Conservation (phyloP, 2,888 invertebrate genomes). For the Drosophila antonietae region DNA sequence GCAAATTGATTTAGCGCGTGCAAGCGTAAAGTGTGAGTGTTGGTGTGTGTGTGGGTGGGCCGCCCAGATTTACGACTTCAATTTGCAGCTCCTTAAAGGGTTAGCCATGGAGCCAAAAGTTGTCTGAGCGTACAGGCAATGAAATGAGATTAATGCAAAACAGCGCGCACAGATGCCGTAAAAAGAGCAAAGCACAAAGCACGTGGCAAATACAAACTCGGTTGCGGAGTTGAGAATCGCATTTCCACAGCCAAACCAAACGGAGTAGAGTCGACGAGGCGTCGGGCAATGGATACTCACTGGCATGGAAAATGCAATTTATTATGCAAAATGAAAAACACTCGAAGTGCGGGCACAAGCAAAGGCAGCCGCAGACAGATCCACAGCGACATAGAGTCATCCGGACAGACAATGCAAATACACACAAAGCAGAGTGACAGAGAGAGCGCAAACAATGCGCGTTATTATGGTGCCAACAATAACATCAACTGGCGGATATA, state of each 20-base stretch:
- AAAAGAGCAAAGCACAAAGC: conserved; percentile 49
- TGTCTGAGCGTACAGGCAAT: conserved; percentile 52
- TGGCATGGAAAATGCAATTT: conserved; percentile 81
- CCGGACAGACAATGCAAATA: conserved; percentile 22
- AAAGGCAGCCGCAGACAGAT: conserved; percentile 47
- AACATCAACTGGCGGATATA: conserved; percentile 75
- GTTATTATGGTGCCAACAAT: conserved; percentile 75
- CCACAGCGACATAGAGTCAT: conserved; percentile 60
- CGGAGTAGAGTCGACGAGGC: conserved; percentile 9
- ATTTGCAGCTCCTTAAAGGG: conserved; percentile 16
- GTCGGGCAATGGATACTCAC: conserved; percentile 41
- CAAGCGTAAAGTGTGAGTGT: conserved; percentile 63
- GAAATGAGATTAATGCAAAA: conserved; percentile 80
- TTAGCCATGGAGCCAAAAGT: conserved; percentile 26
- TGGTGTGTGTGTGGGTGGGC: background rate
- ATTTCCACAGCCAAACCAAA: conserved; percentile 37
- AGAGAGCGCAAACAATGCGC: conserved; percentile 60
- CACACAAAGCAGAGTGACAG: conserved; percentile 15
- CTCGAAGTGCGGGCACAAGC: conserved; percentile 36
- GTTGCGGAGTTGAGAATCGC: conserved; percentile 30
- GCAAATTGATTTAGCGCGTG: conserved; percentile 81
- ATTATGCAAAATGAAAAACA: conserved; percentile 80
- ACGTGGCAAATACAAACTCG: conserved; percentile 62
- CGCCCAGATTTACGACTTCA: conserved; percentile 55
- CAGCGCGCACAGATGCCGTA: conserved; percentile 58